A percentile compares a stretch with the other conserved stretches of the same genome.
phyloP scores from a whole-genome alignment of 2,888 invertebrate genomes.

The Sericinus montela region DNA sequence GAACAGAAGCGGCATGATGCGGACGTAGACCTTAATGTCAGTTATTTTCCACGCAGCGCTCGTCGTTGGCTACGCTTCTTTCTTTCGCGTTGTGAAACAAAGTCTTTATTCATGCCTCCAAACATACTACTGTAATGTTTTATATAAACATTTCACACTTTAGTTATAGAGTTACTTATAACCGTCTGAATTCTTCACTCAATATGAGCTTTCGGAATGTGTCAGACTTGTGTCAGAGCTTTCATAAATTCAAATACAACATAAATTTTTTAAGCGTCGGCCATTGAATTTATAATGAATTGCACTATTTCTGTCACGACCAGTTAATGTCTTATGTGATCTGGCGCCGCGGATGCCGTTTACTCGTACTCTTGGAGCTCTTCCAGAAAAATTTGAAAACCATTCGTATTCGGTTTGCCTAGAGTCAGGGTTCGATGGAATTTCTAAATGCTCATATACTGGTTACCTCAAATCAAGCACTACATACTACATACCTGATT shows the following conservation, averaged over 20 bases:
- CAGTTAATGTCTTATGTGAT: slow-evolving; percentile 48
- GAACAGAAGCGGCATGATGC: no score
- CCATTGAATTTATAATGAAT: slow-evolving; percentile 25
- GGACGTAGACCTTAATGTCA: no score
- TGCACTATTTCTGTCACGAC: slow-evolving; percentile 55
- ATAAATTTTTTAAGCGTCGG: slow-evolving; percentile 19
- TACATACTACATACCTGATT: no score
- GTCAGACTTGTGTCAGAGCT: slow-evolving; percentile 15
- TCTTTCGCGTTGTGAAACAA: no score
- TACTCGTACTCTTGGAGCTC: slow-evolving; percentile 62
- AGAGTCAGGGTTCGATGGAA: slow-evolving; percentile 73
- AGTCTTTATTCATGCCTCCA: no score
- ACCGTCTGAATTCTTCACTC: not conserved
- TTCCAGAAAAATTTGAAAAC: slow-evolving; percentile 57
- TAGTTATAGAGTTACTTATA: no score
- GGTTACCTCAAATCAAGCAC: no score
- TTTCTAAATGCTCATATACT: slow-evolving; percentile 19
- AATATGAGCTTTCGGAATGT: slow-evolving; percentile 11
- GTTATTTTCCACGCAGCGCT: no score
- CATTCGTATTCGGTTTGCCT: slow-evolving; percentile 58
- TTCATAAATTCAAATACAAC: slow-evolving; percentile 14
- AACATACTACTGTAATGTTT: no score
- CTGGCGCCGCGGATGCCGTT: slow-evolving; percentile 66
- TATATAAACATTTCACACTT: no score
- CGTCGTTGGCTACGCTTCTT: no score